phyloP scores from a whole-genome alignment of 2,797 vertebrate genomes.

The Xerus rutilus region DNA sequence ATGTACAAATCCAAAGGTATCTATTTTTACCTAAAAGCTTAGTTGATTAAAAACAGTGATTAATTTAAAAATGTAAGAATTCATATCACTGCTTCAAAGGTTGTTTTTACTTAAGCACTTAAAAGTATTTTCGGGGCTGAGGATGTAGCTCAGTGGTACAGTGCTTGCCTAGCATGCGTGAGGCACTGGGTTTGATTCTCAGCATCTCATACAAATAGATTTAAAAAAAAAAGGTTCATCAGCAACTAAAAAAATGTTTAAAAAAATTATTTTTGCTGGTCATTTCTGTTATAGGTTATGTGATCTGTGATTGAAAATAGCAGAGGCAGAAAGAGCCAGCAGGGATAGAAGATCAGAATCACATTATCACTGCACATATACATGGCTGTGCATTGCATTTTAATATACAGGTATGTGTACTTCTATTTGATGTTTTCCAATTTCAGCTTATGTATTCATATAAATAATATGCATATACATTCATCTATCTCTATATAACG shows the following conservation, averaged over 20 bases:
- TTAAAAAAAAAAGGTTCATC: too few relatives aligned
- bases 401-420: neutral
- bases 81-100: neutral
- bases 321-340: neutral
- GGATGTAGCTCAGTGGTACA: too few relatives aligned
- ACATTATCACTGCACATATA: rapidly evolving
- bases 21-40: neutral
- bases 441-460: neutral
- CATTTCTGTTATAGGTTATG: neutral
- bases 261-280: neutral
- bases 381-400: neutral
- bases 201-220: too few relatives aligned
- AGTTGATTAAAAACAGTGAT: neutral
- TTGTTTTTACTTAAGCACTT: neutral
- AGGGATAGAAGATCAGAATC: neutral
- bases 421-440: neutral
- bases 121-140: neutral
- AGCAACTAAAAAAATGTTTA: too few relatives aligned
- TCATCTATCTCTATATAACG: neutral
- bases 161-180: too few relatives aligned
- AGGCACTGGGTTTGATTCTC: too few relatives aligned
- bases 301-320: neutral
- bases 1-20: neutral
- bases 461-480: neutral
- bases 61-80: neutral